Conservation (phyloP, 2,113 vertebrate genomes). For the Pheucticus melanocephalus region DNA sequence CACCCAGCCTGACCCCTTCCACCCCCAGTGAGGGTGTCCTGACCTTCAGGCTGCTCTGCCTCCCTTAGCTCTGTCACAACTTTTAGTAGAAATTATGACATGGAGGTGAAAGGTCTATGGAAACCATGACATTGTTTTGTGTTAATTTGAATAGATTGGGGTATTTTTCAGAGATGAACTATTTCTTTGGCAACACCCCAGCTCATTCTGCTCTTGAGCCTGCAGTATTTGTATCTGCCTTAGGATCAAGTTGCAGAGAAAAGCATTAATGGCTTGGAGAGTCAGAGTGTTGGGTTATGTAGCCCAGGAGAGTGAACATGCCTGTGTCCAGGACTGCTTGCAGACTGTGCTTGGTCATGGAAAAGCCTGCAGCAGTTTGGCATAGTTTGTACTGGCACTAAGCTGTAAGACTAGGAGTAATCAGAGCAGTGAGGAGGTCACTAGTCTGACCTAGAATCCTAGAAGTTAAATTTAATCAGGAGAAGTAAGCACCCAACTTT, state of each 20-base stretch:
- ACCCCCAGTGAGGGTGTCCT: neutral
- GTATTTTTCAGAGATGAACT: neutral
- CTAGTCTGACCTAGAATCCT: neutral
- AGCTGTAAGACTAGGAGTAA: neutral
- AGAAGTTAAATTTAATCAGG: neutral
- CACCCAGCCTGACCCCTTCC: neutral
- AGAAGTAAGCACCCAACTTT: neutral
- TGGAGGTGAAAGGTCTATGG: neutral
- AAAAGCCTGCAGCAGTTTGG: neutral
- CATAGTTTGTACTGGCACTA: neutral
- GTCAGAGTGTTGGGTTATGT: neutral
- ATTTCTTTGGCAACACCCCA: neutral
- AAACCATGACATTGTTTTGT: neutral
- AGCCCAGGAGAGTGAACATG: fast-evolving
- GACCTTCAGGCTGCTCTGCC: neutral
- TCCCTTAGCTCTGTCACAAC: neutral
- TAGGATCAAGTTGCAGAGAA: neutral
- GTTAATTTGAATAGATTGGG: neutral
- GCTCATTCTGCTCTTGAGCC: neutral
- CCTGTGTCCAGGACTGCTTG: neutral
- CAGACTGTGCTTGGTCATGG: neutral
- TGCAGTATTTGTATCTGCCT: neutral
- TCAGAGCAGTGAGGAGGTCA: neutral
- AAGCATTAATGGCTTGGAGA: neutral
- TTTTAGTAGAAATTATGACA: neutral